Base-by-base conservation (phyloP, 2,113 vertebrate genomes). In the Psophia crepitans region DNA sequence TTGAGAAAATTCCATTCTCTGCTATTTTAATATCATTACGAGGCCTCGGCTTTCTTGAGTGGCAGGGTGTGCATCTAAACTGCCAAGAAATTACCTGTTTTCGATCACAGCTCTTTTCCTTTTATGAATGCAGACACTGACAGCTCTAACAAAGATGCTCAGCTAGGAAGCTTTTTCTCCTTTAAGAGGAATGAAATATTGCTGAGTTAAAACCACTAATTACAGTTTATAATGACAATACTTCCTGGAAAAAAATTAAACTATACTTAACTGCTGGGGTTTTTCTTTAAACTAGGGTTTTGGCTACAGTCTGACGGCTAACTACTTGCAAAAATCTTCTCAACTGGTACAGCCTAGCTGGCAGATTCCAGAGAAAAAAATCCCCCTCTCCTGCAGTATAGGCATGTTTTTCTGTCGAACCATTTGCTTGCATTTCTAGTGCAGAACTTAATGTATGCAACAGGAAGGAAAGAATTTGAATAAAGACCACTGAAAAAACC, bases 211-310 rank as follows among this genome's bases (percentile, higher is more conserved):
- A 98, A 92, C 89, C 93, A 97, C 91, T 97, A 96, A 97, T 98
- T 97, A 96, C 63, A 97, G 93, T 95, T 98, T 96, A 96, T 93
- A 97, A 95, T 93, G 96, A 97, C 81, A 97, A 96, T 90, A 91
- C 57, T 94, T 97, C 84, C 95, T 76, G 71, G 84, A 51, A 91
- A 53, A 75, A 77, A 89, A 87, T 53, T 64, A 94, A 96, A 93
- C 90, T 94, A 94, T 96, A 98, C 94, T 98, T 97, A 98, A 97
- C 84, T 94, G 76, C 84, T 87, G 87, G 5, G 2, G 1, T 58
- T 85, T 86, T 88, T 43, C n/a, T 70, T 89, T 84, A 84, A 95
- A 95, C 82, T 94, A 87, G 54, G 73, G 81, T 51, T 92, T 97
- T 96, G 83, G 65, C 94, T 96, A 81, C 64, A 89, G 74, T 77